Percentiles rank a stretch among this genome's conserved stretches.
These are phyloP conservation scores for Eubasilissa regina DNA, from an alignment of 1,140 invertebrate species.

Conservation along the genomic window DNA sequence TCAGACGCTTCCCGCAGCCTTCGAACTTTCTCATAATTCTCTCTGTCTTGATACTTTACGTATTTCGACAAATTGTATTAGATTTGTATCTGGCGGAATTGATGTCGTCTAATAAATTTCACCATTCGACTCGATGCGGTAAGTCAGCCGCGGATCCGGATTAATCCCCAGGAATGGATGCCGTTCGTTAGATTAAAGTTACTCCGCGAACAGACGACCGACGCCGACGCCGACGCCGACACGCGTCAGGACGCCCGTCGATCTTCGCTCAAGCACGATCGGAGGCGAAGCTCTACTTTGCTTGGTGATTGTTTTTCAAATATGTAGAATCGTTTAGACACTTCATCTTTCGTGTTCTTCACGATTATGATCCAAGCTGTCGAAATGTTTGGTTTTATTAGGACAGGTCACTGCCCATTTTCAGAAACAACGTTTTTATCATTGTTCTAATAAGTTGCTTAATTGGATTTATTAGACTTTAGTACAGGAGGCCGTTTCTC, in stretches of 20 bases:
- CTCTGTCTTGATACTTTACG: conserved; percentile 1
- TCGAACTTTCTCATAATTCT: neutral
- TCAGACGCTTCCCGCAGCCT: neutral
- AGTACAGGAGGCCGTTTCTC: too few species aligned
- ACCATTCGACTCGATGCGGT: conserved; percentile 21
- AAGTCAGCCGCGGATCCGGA: conserved; percentile 37
- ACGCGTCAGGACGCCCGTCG: conserved; percentile 12
- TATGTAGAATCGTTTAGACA: too few species aligned
- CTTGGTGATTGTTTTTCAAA: too few species aligned
- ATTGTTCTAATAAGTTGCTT: too few species aligned
- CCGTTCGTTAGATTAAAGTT: conserved; percentile 28
- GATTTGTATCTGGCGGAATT: conserved; percentile 55
- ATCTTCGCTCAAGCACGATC: conserved; percentile 16
- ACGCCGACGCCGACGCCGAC: neutral
- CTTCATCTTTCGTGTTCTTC: too few species aligned
- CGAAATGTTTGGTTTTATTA: too few species aligned
- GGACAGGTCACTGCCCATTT: too few species aligned
- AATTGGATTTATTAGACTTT: too few species aligned
- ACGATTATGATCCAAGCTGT: too few species aligned
- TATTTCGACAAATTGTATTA: conserved; percentile 54
- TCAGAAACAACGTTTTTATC: too few species aligned
- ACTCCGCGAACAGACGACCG: conserved; percentile 6
- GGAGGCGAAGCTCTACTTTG: neutral
- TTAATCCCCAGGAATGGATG: conserved; percentile 33
- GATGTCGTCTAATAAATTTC: conserved; percentile 55